Conservation (phyloP, 2,888 invertebrate genomes). For the Phalera bucephala region DNA sequence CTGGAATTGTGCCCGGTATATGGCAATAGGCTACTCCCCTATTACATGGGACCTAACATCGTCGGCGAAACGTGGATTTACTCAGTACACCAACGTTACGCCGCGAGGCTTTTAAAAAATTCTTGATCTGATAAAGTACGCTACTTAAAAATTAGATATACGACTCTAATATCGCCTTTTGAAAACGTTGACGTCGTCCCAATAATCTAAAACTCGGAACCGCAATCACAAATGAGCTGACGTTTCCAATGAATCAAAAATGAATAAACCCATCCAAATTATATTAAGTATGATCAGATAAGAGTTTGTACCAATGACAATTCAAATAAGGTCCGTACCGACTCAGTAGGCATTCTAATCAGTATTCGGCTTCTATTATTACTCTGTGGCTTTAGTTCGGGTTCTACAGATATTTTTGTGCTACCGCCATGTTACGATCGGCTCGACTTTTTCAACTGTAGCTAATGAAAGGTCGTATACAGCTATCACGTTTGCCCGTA, state of each 20-base stretch:
- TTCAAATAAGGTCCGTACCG: slow-evolving; percentile 32
- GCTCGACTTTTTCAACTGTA: slow-evolving; percentile 34
- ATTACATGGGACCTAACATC: too few species aligned
- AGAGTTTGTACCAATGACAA: slow-evolving; percentile 32
- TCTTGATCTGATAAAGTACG: slow-evolving; percentile 25
- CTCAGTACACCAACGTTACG: too few species aligned
- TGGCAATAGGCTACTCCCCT: too few species aligned
- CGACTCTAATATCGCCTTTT: slow-evolving; percentile 3
- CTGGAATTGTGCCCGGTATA: too few species aligned
- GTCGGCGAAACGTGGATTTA: too few species aligned
- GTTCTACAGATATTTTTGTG: slow-evolving; percentile 31
- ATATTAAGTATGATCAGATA: slow-evolving; percentile 42
- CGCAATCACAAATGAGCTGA: slow-evolving; percentile 31
- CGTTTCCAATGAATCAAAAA: slow-evolving; percentile 34
- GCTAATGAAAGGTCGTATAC: slow-evolving; percentile 40
- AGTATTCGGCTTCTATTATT: slow-evolving; percentile 39
- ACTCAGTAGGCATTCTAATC: slow-evolving; percentile 40
- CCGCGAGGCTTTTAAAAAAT: slow-evolving; percentile 24
- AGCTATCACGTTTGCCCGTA: slow-evolving; percentile 27
- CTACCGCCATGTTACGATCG: slow-evolving; percentile 30
- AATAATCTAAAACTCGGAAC: slow-evolving; percentile 11
- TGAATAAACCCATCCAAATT: slow-evolving; percentile 36
- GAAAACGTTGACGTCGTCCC: slow-evolving; percentile 16
- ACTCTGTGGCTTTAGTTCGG: slow-evolving; percentile 33
- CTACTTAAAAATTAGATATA: slow-evolving; percentile 22